Evolutionary conservation across 1,140 invertebrate genomes (phyloP), one percentile per base, ranked within the genome.

Genomic region (Papilio helenus): DNA sequence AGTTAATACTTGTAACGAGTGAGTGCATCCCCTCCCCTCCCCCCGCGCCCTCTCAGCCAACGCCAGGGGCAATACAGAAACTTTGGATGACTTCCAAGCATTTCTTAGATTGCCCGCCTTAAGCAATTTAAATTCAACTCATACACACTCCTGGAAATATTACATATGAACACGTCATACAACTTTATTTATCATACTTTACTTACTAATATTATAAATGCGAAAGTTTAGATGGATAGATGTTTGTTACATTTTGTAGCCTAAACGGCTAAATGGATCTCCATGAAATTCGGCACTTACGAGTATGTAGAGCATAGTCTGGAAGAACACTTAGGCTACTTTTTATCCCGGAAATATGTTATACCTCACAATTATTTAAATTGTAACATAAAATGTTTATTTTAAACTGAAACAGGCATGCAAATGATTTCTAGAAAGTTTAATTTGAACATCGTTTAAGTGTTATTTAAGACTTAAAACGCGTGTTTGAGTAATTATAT

Each of bases 1-100:
- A 73, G 72, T 73, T 73, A 49, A 73, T 73, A 72, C 29, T 44
- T 46, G 72, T 44, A 44, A 73, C 39, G 34, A 46, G 34, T 73
- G 39, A 73, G 39, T 44, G 72, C n/a, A 73, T 73, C 72, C 42
- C 7, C 3, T 20, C n/a, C 16, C 39, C 16, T 8, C 18, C 0
- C 14, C 44, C 44, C 44, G 18, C 51, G 51, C 49, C 44, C 44
- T 2, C 44, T 46, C 51, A 49, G 14, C 51, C 18, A 55, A 73
- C 72, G 72, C 72, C 39, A n/a, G 9, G n/a, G 42, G 72, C 72
- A 73, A 73, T 46, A 44, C 34, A 73, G 39, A 73, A 73, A 73
- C 42, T 73, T 73, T 73, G 72, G 72, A 73, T 73, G n/a, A 44
- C 72, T 73, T 73, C 72, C 72, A 73, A 73, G 34, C 34, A 73